Evolutionary conservation across 2,113 vertebrate genomes (phyloP).

Genomic region (Tenebrosternarchus preto): DNA sequence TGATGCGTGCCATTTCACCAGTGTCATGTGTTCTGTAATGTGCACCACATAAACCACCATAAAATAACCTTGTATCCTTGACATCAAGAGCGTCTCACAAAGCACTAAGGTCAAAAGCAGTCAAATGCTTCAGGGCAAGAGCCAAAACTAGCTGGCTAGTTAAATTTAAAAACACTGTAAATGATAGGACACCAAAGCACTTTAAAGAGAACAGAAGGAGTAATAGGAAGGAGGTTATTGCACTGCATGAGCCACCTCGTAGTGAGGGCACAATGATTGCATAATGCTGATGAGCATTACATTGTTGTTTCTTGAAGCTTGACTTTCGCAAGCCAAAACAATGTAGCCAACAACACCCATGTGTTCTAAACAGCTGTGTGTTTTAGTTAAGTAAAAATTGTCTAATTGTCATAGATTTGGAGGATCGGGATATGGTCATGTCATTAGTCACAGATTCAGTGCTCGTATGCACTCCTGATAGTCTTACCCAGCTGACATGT

Average conservation of each 20-base stretch:
- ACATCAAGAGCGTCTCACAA: conserved; percentile 48
- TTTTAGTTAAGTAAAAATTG: not conserved
- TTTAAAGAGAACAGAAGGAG: conserved; percentile 5
- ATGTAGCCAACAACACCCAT: conserved; percentile 28
- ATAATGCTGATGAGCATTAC: conserved; percentile 34
- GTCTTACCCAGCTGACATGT: conserved; percentile 43
- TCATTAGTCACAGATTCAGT: conserved; percentile 60
- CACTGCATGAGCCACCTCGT: not conserved
- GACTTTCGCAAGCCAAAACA: conserved; percentile 39
- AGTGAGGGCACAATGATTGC: conserved; percentile 16
- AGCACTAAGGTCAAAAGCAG: conserved; percentile 49
- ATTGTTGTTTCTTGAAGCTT: conserved; percentile 46
- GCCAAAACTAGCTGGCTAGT: conserved; percentile 46
- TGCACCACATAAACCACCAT: conserved; percentile 24
- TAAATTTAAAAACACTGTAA: conserved; percentile 31
- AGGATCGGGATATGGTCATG: conserved; percentile 46
- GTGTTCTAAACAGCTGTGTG: not conserved
- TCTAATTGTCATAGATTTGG: not conserved
- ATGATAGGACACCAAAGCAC: conserved; percentile 37
- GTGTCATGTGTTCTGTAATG: conserved; percentile 11
- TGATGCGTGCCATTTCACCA: conserved; percentile 2
- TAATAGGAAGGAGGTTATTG: conserved; percentile 34
- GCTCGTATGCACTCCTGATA: conserved; percentile 32
- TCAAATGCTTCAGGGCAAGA: conserved; percentile 22
- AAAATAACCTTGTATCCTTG: conserved; percentile 48